Base-by-base conservation (phyloP, 2,113 vertebrate genomes). In the Paralichthys olivaceus region DNA sequence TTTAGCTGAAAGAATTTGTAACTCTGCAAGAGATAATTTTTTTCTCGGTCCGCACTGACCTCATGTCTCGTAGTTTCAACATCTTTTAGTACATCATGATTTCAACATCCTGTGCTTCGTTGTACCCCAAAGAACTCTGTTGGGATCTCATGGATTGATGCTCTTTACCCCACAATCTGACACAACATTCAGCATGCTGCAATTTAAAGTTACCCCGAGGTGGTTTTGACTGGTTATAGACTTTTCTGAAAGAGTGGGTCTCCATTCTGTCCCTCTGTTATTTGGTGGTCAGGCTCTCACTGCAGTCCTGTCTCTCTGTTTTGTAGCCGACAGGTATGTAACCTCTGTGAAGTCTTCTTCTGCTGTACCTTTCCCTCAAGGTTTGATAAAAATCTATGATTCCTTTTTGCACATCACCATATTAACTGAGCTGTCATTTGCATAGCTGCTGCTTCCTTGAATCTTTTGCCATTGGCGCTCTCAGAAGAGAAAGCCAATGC, bases 341-440 rank as follows among this genome's bases (percentile, higher is more conserved):
- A 28, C 57, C 73, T 17, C 17, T 15, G 37, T 40, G 37, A 15
- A 49, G 45, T 11, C 40, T 43, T 43, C 15, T 65, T 28, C 25
- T 20, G 49, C 20, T 14, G 0, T 0, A 45, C 4, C 64, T 66
- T 45, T 47, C 47, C 71, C 25, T 69, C 1, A 1, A 19, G 22
- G 3, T 76, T 73, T 57, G 79, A 79, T 66, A 1, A 55, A 20
- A 25, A 9, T 53, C 19, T 4, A 12, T 23, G 14, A 15, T 56
- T 25, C 55, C 25, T 56, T 28, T 5, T 56, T 76, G 25, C 28
- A 14, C 59, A 23, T 53, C 56, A 6, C 40, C 5, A 14, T 29
- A 79, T 57, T 1, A 22, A 59, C 29, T 4, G 22, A 64, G 59
- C 66, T 65, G 58, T 58, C 29, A 53, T 83, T 78, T 83, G 47